Conservation (phyloP, 1,140 invertebrate species). For the Sitobion miscanthi region DNA sequence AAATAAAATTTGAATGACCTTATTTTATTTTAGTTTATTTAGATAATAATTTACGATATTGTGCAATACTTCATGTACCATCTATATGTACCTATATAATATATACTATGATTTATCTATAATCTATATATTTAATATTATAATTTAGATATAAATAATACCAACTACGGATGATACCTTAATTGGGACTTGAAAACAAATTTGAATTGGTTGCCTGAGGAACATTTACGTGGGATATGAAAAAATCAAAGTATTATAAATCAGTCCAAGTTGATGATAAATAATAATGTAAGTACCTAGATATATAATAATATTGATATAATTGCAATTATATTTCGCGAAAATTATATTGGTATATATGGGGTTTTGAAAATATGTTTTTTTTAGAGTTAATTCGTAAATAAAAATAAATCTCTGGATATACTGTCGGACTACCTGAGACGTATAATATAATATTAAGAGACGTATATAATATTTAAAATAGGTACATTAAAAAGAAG, state of each 20-base stretch:
- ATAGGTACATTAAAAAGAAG: not conserved
- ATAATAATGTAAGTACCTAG: not conserved
- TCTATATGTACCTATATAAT: no score
- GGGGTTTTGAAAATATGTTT: not conserved
- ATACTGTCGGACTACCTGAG: not conserved
- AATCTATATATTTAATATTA: not conserved
- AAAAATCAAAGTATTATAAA: not conserved
- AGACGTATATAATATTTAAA: not conserved
- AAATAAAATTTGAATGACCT: no score
- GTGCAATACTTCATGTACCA: not conserved
- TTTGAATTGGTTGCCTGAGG: not conserved
- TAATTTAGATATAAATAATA: not conserved
- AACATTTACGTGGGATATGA: not conserved
- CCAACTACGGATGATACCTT: not conserved
- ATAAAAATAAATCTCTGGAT: not conserved
- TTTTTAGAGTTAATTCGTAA: not conserved
- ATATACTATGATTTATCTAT: no score
- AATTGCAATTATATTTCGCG: not conserved
- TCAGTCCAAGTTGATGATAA: not conserved
- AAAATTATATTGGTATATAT: not conserved
- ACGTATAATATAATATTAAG: not conserved
- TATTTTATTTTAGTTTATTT: no score
- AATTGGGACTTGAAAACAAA: not conserved
- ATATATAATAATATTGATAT: not conserved
- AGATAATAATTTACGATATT: no score